A percentile compares a stretch with the other conserved stretches of the same genome.
Conservation (phyloP, 2,113 vertebrate genomes). For the Centropus unirufus region DNA sequence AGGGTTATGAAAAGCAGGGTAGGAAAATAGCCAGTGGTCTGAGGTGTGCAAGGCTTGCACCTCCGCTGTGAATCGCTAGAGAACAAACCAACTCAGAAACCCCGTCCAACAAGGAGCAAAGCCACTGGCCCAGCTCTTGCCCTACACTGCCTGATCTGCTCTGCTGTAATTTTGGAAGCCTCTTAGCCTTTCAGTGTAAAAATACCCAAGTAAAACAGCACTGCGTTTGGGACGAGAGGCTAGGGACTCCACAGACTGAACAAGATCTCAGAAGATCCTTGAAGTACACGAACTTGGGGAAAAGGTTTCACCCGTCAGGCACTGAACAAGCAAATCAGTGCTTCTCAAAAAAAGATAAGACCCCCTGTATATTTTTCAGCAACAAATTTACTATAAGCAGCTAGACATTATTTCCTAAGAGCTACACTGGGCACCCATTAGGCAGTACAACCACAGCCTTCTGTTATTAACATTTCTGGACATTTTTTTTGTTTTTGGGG, state of each 20-base stretch:
- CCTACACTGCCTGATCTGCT: not conserved
- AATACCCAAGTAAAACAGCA: not conserved
- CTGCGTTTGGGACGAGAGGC: not conserved
- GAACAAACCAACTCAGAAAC: not conserved
- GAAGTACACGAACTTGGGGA: rapidly evolving
- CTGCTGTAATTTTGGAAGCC: not conserved
- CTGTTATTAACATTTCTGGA: not conserved
- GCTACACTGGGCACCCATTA: not conserved
- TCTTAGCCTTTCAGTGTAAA: not conserved
- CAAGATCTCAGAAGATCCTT: not conserved
- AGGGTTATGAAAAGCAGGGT: not conserved
- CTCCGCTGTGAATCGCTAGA: not conserved
- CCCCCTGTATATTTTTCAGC: not conserved
- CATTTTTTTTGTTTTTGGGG: not conserved
- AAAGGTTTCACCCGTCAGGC: not conserved
- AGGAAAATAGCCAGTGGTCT: not conserved
- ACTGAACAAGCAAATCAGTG: not conserved
- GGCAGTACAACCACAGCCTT: not conserved
- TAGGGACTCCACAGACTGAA: not conserved
- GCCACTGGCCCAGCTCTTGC: not conserved
- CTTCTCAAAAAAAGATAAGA: not conserved
- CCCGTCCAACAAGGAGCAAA: not conserved
- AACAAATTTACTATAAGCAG: not conserved
- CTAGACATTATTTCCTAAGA: not conserved
- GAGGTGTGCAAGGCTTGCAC: not conserved